Percentiles rank a stretch among this genome's conserved stretches.
Evolutionary conservation across 1,140 invertebrate species (phyloP).

Genomic region (Pseudomyrmex cubaensis): DNA sequence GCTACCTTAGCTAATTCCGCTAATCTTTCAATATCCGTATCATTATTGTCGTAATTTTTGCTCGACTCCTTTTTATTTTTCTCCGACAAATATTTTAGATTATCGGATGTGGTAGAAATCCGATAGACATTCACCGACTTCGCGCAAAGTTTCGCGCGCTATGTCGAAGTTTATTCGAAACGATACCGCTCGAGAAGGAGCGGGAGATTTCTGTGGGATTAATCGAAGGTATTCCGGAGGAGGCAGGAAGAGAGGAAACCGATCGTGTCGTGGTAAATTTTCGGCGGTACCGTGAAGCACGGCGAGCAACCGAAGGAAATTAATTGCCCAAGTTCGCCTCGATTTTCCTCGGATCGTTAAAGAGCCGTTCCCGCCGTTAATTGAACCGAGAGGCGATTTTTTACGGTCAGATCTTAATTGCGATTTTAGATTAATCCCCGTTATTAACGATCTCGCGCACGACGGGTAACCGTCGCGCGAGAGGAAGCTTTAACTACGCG

Average conservation of each 20-base stretch:
- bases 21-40: not conserved
- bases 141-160: slow-evolving; percentile 42
- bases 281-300: slow-evolving; percentile 60
- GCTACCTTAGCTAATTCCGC: too few relatives aligned
- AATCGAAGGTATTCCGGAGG: slow-evolving; percentile 56
- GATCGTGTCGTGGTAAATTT: slow-evolving; percentile 63
- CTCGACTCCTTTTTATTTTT: not conserved
- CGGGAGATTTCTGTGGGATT: slow-evolving; percentile 54
- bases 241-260: not conserved
- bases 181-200: slow-evolving; percentile 50
- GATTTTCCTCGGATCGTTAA: slow-evolving; percentile 60
- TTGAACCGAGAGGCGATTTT: slow-evolving; percentile 54
- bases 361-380: slow-evolving; percentile 58
- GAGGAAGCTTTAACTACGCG: slow-evolving; percentile 21
- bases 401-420: slow-evolving; percentile 60
- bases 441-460: slow-evolving; percentile 42
- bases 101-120: not conserved
- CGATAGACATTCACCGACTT: slow-evolving; percentile 22
- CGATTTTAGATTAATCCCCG: slow-evolving; percentile 64
- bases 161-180: slow-evolving; percentile 63
- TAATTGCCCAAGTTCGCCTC: slow-evolving; percentile 67
- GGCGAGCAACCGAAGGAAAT: slow-evolving; percentile 58
- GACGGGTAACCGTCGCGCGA: slow-evolving; percentile 28
- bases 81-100: not conserved
- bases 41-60: not conserved